phyloP scores from a whole-genome alignment of 2,888 invertebrate genomes.

The Brachyptera risi region DNA sequence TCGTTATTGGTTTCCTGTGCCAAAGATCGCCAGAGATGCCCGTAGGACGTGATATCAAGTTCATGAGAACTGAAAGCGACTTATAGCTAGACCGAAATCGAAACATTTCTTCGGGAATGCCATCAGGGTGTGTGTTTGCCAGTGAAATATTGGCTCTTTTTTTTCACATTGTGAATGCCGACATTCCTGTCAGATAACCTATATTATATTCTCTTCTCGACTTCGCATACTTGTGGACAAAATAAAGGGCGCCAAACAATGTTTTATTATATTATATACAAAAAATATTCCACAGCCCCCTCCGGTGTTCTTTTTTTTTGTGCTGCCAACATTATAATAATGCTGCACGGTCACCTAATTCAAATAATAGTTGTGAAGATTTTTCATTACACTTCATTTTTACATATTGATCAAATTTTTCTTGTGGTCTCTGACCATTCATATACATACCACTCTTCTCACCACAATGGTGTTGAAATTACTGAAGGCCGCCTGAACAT shows the following conservation, averaged over 20 bases:
- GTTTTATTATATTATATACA: too few relatives aligned
- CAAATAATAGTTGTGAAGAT: too few relatives aligned
- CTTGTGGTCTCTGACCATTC: too few relatives aligned
- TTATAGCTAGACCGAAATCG: neutral
- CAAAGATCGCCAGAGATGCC: neutral
- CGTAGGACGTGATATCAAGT: neutral
- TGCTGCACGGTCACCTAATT: too few relatives aligned
- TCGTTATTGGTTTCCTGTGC: constrained; percentile 4
- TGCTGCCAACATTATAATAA: too few relatives aligned
- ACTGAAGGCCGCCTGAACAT: too few relatives aligned
- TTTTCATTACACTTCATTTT: too few relatives aligned
- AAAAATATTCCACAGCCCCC: too few relatives aligned
- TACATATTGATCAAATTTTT: too few relatives aligned
- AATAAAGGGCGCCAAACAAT: neutral
- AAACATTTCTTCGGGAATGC: neutral
- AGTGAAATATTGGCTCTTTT: constrained; percentile 11
- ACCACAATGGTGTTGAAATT: too few relatives aligned
- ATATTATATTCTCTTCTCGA: constrained; percentile 2
- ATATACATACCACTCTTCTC: too few relatives aligned
- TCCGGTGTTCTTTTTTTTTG: too few relatives aligned
- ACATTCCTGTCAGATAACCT: constrained; percentile 10
- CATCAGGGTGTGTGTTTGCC: neutral
- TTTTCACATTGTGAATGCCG: neutral
- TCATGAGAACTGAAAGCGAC: neutral
- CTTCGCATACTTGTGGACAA: neutral